These are phyloP conservation scores for Lonchura striata DNA, from an alignment of 2,113 vertebrate genomes.

Conservation along the genomic window DNA sequence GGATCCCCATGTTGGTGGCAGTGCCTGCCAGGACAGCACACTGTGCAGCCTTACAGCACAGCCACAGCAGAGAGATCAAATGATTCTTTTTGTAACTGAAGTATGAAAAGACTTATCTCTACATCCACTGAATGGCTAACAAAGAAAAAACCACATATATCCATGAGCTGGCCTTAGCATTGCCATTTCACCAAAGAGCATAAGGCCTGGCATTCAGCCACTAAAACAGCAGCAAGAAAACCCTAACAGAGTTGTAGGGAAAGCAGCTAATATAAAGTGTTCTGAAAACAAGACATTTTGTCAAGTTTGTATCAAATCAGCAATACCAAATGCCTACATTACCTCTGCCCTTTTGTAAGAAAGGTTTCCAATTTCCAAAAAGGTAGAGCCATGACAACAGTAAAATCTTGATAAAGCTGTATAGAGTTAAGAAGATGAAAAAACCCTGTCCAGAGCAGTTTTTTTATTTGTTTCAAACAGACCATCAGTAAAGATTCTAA, in stretches of 20 bases:
- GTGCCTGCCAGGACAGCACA: neutral
- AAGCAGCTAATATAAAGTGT: neutral
- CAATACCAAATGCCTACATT: neutral
- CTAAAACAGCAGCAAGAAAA: neutral
- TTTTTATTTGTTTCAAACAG: neutral
- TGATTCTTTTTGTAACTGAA: neutral
- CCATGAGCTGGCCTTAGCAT: neutral
- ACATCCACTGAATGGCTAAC: neutral
- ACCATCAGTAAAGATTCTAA: neutral
- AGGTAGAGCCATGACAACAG: fast-evolving
- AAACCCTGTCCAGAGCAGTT: neutral
- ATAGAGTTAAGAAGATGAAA: neutral
- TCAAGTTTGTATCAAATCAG: neutral
- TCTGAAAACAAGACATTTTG: neutral
- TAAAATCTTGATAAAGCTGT: neutral
- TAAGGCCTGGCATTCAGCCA: neutral
- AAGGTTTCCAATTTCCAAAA: neutral
- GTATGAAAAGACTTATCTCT: neutral
- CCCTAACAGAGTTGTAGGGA: neutral
- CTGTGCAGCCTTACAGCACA: neutral
- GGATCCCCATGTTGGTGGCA: neutral
- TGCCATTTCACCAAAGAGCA: neutral
- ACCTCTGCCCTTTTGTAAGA: neutral
- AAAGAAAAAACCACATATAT: neutral
- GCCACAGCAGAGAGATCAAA: neutral